Base-by-base conservation (phyloP, 2,888 invertebrate species). In the Cephus pygmeus region DNA sequence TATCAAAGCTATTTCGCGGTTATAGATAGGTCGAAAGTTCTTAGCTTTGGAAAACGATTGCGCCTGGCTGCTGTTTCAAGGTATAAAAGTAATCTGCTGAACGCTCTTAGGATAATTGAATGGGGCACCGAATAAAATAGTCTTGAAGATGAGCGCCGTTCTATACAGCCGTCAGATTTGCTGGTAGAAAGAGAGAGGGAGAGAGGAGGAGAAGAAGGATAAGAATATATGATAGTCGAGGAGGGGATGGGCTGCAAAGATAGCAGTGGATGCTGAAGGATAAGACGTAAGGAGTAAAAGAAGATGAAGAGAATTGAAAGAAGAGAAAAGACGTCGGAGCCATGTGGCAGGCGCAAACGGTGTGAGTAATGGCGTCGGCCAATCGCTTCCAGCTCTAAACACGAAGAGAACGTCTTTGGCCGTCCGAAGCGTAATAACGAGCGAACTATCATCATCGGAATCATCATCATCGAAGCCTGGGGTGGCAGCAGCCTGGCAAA, bases 261-360 rank as follows among this genome's bases (percentile, higher is more conserved):
- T 56, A 56, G 40, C 15, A 40, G 56, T 56, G 56, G 56, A 56
- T 23, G 23, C 56, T 56, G 56, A 56, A 56, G 56, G 56, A 56
- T 56, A 56, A 56, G 56, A 56, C 9, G 56, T 56, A 56, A 23
- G 56, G 56, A 56, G 56, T 56, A 56, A 56, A 56, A 31, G 69
- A 74, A 74, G 69, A 77, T 74, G 23, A 31, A 40, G 56, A 73
- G 33, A 11, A 73, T 23, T 30, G 75, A 35, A 69, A 76, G 75
- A 79, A n/a, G 31, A 30, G 34, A 69, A 68, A 78, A 81, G 71
- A 79, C 78, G 79, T 79, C 80, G 81, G 82, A 82, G 84, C 84
- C 88, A 89, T 89, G 88, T 88, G 88, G 89, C 87, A 89, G 87
- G 85, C 89, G 85, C 86, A 86, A 89, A 88, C 85, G 87, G 85